Evolutionary conservation across 2,113 vertebrate species (phyloP), one percentile per base, ranked within the genome.

Genomic region (Brachirus orientalis): DNA sequence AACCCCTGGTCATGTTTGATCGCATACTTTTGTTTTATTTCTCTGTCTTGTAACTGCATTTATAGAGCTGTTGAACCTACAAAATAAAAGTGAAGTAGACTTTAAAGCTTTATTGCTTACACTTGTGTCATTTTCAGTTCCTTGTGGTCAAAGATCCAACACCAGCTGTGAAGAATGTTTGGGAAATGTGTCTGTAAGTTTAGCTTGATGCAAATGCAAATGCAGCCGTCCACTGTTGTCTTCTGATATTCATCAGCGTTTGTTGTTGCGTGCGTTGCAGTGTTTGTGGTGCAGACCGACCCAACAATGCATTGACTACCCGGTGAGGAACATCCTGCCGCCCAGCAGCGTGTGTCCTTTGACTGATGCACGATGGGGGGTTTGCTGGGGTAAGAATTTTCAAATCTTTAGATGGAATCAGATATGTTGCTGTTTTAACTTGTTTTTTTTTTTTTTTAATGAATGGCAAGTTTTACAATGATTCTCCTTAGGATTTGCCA

Each of bases 231-330:
- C 3, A 8, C 10, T 16, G 35, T 38, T 38, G 35, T 55, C 36
- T 6, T 13, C 17, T 38, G 35, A 36, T 13, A 7, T 3, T 10
- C 4, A 46, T 1, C 13, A 10, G 8, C 22, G 16, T 41, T 12
- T 61, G 16, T 40, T 45, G 8, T 7, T 63, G 17, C 64, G 1
- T 54, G 38, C 76, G 50, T 80, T 83, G 4, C 78, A 99, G 98
- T 99, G 98, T 86, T 91, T 99, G 56, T 99, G 97, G 98, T 99
- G 98, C 84, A 88, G 77, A 37, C 82, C 92, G 0, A 92, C 85
- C 2, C 63, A 77, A 46, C 88, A 76, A 8, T 99, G 97, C 33
- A 0, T 94, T 1, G 95, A 96, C 36, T 99, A 98, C 87, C 96
- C 97, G 0, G 92, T 95, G 10, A 87, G 74, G 18, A 95, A 75